Evolutionary conservation across 2,797 vertebrate genomes (phyloP).

Genomic region (Lycodopsis pacificus): DNA sequence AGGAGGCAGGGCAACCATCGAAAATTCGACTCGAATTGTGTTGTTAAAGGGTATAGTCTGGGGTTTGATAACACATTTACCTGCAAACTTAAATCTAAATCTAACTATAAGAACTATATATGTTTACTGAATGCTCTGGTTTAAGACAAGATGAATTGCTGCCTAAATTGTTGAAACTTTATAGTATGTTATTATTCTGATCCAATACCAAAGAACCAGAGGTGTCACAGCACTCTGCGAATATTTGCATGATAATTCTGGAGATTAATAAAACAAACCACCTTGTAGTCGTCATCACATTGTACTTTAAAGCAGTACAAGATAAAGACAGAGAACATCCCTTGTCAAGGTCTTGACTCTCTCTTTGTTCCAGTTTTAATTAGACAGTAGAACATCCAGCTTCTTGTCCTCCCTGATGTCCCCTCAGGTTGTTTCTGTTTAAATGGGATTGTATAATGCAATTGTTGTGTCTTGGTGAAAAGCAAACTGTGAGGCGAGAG

Average conservation of each 20-base stretch:
- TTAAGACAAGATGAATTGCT: constrained; percentile 21
- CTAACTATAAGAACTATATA: not conserved
- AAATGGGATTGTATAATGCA: constrained; percentile 20
- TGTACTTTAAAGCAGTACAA: constrained; percentile 26
- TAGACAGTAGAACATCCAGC: constrained; percentile 3
- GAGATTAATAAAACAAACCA: constrained; percentile 53
- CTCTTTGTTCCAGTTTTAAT: constrained; percentile 43
- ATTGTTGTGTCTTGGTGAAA: constrained; percentile 3
- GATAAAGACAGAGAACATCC: constrained; percentile 39
- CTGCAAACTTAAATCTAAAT: not conserved
- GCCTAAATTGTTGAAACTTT: constrained; percentile 29
- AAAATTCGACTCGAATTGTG: constrained; percentile 28
- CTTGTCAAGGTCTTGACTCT: constrained; percentile 51
- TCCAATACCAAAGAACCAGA: constrained; percentile 16
- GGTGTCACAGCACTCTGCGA: constrained; percentile 29
- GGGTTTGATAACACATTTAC: constrained; percentile 9
- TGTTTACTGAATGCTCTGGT: not conserved
- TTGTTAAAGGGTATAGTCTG: not conserved
- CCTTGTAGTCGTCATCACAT: constrained; percentile 14
- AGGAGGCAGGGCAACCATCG: constrained; percentile 27
- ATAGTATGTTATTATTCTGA: constrained; percentile 40
- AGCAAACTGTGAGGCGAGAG: constrained; percentile 6
- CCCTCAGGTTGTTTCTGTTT: constrained; percentile 30
- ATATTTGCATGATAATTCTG: constrained; percentile 51
- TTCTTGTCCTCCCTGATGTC: constrained; percentile 31